Evolutionary conservation across 2,797 vertebrate species (phyloP).

Genomic region (Sebastes steindachneri): DNA sequence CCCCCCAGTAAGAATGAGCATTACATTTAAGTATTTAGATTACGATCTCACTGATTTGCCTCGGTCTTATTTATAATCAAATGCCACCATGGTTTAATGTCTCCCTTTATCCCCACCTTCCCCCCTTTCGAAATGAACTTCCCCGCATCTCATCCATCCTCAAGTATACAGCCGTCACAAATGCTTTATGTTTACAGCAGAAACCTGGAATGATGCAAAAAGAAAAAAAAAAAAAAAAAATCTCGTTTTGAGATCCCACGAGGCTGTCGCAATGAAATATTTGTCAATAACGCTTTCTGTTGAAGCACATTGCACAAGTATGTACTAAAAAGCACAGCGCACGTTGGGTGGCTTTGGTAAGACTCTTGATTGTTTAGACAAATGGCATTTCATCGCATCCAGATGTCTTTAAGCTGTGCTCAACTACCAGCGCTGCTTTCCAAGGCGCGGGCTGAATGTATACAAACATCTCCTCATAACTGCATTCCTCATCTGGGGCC

Average conservation of each 20-base stretch:
- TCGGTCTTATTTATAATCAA: conserved; percentile 34
- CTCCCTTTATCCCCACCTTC: conserved; percentile 83
- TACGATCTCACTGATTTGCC: conserved; percentile 14
- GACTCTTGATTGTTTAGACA: conserved; percentile 85
- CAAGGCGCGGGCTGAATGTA: conserved; percentile 83
- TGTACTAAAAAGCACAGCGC: conserved; percentile 73
- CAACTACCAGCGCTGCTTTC: conserved; percentile 76
- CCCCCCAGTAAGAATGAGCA: background rate
- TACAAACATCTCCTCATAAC: conserved; percentile 87
- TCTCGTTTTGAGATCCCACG: conserved; percentile 49
- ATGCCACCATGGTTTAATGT: conserved; percentile 43
- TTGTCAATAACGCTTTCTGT: conserved; percentile 81
- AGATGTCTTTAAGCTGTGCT: conserved; percentile 88
- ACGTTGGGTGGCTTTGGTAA: conserved; percentile 84
- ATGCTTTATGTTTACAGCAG: conserved; percentile 68
- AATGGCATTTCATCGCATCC: conserved; percentile 87
- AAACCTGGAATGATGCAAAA: conserved; percentile 46
- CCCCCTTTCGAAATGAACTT: conserved; percentile 70
- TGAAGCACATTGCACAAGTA: conserved; percentile 78
- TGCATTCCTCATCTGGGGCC: conserved; percentile 83
- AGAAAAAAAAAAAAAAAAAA: background rate
- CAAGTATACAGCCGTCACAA: conserved; percentile 47
- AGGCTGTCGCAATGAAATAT: conserved; percentile 81
- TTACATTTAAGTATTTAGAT: conserved; percentile 22
- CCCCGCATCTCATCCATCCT: conserved; percentile 33